A percentile compares a stretch with the other conserved stretches of the same genome.
Conservation (phyloP, 2,113 vertebrate species). For the Crotalus viridis region DNA sequence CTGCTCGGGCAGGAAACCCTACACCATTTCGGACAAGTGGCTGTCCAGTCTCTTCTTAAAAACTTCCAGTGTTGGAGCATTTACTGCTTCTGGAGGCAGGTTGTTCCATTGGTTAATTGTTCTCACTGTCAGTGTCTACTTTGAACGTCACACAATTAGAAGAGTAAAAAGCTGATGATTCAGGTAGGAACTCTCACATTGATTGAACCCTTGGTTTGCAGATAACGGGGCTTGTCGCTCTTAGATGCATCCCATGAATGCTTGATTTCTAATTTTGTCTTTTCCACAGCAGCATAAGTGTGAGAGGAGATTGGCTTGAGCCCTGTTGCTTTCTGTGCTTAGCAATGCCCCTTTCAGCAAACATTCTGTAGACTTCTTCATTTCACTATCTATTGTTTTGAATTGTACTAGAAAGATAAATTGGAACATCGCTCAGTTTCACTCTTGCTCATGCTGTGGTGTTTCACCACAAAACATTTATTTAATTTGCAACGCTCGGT, state of each 20-base stretch:
- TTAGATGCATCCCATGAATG: not conserved
- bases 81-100: no score
- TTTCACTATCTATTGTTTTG: not conserved
- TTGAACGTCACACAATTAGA: not conserved
- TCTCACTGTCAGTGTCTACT: not conserved
- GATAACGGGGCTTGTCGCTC: not conserved
- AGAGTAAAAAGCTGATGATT: not conserved
- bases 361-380: not conserved
- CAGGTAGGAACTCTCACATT: not conserved
- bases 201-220: not conserved
- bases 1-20: no score
- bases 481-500: not conserved
- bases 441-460: not conserved
- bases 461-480: not conserved
- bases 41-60: no score
- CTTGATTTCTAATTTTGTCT: not conserved
- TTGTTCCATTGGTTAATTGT: no score
- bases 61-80: no score
- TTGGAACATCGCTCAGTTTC: not conserved
- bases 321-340: not conserved
- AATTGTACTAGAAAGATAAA: not conserved
- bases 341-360: not conserved
- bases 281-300: not conserved
- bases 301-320: not conserved
- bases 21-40: no score